Percentiles rank a stretch among this genome's conserved stretches.
These are phyloP conservation scores for Eurois occulta DNA, from an alignment of 2,888 invertebrate species.

Conservation along the genomic window DNA sequence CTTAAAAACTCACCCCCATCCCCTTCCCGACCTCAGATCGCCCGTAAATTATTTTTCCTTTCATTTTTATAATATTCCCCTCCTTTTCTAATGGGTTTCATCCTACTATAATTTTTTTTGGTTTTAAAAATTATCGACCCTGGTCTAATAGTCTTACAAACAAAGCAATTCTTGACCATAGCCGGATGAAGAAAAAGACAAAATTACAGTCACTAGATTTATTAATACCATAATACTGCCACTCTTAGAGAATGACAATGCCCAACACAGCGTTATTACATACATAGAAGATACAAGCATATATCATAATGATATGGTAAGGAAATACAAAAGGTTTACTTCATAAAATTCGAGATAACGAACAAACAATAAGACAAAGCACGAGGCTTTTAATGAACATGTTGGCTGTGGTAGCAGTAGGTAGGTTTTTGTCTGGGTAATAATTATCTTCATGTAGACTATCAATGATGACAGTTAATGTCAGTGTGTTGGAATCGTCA, in stretches of 20 bases:
- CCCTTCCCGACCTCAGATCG: no score
- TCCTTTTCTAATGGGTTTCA: no score
- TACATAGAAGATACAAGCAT: constrained; percentile 4
- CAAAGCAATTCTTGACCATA: constrained; percentile 7
- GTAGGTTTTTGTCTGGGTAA: neutral
- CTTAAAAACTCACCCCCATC: no score
- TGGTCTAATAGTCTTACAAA: neutral
- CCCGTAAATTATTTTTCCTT: no score
- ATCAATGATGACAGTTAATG: neutral
- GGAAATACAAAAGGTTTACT: constrained; percentile 24
- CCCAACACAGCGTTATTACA: constrained; percentile 8
- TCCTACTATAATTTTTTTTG: no score
- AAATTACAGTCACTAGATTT: constrained; percentile 30
- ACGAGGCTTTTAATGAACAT: neutral
- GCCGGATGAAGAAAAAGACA: constrained; percentile 30
- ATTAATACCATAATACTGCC: constrained; percentile 38
- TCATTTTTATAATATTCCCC: no score
- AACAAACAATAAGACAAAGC: neutral
- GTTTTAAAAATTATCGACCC: no score
- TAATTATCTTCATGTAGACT: neutral
- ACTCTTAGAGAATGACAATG: constrained; percentile 28
- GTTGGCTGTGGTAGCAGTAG: neutral
- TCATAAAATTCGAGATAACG: neutral
- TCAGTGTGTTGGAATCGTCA: neutral
- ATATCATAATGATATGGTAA: constrained; percentile 13